Evolutionary conservation across 2,113 vertebrate genomes (phyloP).

Genomic region (Eretmochelys imbricata): DNA sequence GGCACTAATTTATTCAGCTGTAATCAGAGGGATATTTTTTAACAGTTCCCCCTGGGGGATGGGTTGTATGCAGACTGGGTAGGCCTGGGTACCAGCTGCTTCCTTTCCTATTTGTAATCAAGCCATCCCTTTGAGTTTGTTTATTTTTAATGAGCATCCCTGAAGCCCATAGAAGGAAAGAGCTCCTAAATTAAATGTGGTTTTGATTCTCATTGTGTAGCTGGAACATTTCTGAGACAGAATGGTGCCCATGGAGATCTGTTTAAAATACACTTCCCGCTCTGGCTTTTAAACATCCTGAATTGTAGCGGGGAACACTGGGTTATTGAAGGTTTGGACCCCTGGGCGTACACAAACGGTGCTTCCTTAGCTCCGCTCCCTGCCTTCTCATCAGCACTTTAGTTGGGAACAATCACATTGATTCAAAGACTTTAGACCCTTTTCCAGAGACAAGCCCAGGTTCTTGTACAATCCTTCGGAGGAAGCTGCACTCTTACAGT

Average conservation of each 20-base stretch:
- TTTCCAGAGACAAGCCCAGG: not conserved
- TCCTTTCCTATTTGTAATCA: not conserved
- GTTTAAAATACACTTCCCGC: not conserved
- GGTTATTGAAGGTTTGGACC: not conserved
- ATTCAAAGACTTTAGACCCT: not conserved
- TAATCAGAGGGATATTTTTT: conserved; percentile 36
- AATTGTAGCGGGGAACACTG: not conserved
- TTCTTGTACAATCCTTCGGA: not conserved
- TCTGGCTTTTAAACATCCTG: not conserved
- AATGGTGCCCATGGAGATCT: not conserved
- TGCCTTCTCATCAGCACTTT: not conserved
- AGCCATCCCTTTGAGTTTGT: not conserved
- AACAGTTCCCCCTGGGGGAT: conserved; percentile 57
- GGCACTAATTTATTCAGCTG: conserved; percentile 52
- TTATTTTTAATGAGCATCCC: not conserved
- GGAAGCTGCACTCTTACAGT: not conserved
- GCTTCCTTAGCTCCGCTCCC: not conserved
- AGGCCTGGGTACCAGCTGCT: conserved; percentile 30
- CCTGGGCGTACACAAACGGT: not conserved
- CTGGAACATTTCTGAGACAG: not conserved
- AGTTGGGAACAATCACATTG: not conserved
- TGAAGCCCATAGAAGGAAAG: not conserved
- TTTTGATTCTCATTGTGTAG: not conserved
- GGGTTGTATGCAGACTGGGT: not conserved
- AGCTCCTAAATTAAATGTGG: not conserved